phyloP scores from a whole-genome alignment of 2,888 invertebrate species.

The Acanthopleura granulata region DNA sequence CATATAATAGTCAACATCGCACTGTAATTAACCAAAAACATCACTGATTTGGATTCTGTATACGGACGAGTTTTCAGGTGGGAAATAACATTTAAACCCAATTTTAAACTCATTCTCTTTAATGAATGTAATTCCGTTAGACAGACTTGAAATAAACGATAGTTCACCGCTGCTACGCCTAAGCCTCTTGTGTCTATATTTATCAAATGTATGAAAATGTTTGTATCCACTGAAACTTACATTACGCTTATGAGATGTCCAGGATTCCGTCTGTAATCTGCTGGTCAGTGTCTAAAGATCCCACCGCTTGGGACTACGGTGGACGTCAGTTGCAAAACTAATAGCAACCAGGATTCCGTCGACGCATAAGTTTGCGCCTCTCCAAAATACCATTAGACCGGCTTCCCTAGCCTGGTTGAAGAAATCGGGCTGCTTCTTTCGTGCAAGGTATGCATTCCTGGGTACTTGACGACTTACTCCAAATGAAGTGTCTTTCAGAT shows the following conservation, averaged over 20 bases:
- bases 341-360: neutral
- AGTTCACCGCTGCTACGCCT: neutral
- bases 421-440: neutral
- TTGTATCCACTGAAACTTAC: neutral
- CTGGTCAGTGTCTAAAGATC: too few relatives aligned
- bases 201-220: too few relatives aligned
- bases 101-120: neutral
- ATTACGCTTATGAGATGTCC: neutral
- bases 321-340: neutral
- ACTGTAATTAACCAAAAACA: neutral
- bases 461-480: neutral
- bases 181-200: neutral
- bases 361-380: neutral
- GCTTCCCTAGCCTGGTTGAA: neutral
- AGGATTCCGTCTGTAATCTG: neutral
- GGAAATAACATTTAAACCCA: neutral
- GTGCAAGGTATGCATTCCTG: neutral
- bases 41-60: neutral
- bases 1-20: neutral
- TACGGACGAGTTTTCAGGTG: neutral
- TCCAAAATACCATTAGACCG: neutral
- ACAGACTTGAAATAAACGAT: neutral
- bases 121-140: neutral
- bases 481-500: neutral
- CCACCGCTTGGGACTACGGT: too few relatives aligned